phyloP scores from a whole-genome alignment of 1,140 invertebrate genomes.

The Philopotamus ludificatus region DNA sequence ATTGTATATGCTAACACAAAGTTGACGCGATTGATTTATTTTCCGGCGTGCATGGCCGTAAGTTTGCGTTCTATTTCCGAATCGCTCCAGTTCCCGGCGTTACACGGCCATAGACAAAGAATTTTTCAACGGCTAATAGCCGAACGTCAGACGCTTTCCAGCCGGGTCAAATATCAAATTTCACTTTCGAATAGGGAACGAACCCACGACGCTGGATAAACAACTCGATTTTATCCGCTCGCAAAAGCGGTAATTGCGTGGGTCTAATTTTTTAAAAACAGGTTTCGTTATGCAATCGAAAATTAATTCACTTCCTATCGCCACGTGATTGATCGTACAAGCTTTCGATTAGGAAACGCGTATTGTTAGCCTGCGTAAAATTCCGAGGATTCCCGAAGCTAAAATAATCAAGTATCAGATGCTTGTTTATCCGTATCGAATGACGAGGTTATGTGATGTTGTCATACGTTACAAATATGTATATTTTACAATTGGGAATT shows the following conservation, averaged over 20 bases:
- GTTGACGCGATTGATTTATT: background rate
- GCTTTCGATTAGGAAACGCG: too few relatives aligned
- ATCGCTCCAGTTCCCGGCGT: background rate
- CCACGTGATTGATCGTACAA: background rate
- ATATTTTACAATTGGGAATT: too few relatives aligned
- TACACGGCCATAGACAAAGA: too few relatives aligned
- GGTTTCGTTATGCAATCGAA: background rate
- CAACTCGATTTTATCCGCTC: background rate
- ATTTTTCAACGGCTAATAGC: background rate
- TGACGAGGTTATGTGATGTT: too few relatives aligned
- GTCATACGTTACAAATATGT: too few relatives aligned
- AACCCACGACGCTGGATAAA: background rate
- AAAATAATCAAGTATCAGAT: background rate
- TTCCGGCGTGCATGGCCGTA: background rate
- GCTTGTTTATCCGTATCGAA: too few relatives aligned
- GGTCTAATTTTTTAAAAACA: slow-evolving; percentile 9
- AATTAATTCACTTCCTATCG: background rate
- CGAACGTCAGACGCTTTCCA: background rate
- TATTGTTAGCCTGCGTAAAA: background rate
- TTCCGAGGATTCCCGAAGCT: background rate
- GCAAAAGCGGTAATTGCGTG: slow-evolving; percentile 10
- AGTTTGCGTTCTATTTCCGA: background rate
- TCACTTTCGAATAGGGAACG: slow-evolving; percentile 7
- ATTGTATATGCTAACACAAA: background rate
- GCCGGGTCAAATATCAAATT: slow-evolving; percentile 16